These are phyloP conservation scores for Fistularia tabacaria DNA, from an alignment of 2,797 vertebrate genomes.

Conservation along the genomic window DNA sequence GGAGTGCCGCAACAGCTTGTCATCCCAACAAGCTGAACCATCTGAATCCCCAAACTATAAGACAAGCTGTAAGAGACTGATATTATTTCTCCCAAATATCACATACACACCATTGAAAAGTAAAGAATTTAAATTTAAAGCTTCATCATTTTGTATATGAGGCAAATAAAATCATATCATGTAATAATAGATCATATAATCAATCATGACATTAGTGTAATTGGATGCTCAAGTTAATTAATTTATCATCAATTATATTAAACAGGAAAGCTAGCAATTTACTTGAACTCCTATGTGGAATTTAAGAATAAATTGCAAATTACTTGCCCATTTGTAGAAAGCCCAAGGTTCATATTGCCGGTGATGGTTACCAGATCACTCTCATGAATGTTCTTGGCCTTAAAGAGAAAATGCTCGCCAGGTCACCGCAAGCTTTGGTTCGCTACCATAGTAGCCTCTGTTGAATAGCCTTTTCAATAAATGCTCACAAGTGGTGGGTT, in stretches of 20 bases:
- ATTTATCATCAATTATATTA: constrained; percentile 2
- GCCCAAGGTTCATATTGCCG: constrained; percentile 32
- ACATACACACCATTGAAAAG: too few species aligned
- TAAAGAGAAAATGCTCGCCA: constrained; percentile 27
- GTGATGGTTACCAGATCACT: constrained; percentile 19
- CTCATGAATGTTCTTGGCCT: constrained; percentile 38
- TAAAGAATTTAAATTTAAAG: too few species aligned
- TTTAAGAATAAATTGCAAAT: constrained; percentile 37
- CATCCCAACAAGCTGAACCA: constrained; percentile 55
- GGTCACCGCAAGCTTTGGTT: constrained; percentile 29
- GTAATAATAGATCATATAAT: too few species aligned
- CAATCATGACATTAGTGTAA: too few species aligned
- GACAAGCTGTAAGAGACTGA: neutral
- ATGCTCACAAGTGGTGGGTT: constrained; percentile 27
- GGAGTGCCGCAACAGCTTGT: constrained; percentile 31
- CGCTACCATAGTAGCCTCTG: constrained; percentile 4
- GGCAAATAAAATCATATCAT: too few species aligned
- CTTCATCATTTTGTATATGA: too few species aligned
- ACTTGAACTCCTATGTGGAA: constrained; percentile 9
- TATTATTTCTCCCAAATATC: constrained; percentile 1
- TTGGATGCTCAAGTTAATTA: neutral
- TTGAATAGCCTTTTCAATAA: constrained; percentile 52
- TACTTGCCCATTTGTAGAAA: constrained; percentile 25
- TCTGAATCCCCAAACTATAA: constrained; percentile 18
- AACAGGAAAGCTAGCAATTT: constrained; percentile 19